Base-by-base conservation (phyloP, 2,797 vertebrate genomes). In the Cossypha niveicapilla region DNA sequence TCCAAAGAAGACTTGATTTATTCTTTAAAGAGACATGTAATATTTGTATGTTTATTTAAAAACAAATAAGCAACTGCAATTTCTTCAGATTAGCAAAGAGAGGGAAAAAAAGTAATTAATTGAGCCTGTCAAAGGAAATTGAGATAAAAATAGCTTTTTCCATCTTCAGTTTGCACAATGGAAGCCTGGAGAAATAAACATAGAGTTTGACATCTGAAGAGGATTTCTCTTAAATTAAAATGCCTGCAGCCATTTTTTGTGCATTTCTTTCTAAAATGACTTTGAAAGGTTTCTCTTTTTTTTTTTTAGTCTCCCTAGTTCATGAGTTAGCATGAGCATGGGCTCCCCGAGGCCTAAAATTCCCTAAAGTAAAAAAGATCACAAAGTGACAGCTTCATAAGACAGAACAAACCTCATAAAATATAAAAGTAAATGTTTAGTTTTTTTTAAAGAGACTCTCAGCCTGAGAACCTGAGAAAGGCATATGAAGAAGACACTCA, bases 191-290 rank as follows among this genome's bases (percentile, higher is more conserved):
- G 81, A 92, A 92, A 91, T 73, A 90, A 82, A 58, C 15, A 50
- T 42, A 11, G 39, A 85, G 48, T 82, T 82, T 90, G 78, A 90
- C 81, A 88, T 39, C 15, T 51, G 48, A 93, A 85, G 90, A 92
- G 32, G 70, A 56, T 87, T 92, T 92, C 54, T 91, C 39, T 14
- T 15, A 93, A 92, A 93, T 91, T 93, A 92, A 96, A 95, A 89
- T 44, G 78, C 92, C 84, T 56, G 77, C 51, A 91, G 86, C 53
- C 61, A 34, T 58, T 88, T 86, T 54, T 71, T 42, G 17, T 85
- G 34, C 14, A 6, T 76, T 90, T 75, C 41, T 90, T 92, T 72
- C 53, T 82, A 90, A 92, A 91, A 82, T 66, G 6, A 65, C 35
- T 92, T 86, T 70, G 56, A 91, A 92, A 91, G 41, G 37, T 75